Conservation (phyloP, 2,888 invertebrate species). For the Erebia epiphron region DNA sequence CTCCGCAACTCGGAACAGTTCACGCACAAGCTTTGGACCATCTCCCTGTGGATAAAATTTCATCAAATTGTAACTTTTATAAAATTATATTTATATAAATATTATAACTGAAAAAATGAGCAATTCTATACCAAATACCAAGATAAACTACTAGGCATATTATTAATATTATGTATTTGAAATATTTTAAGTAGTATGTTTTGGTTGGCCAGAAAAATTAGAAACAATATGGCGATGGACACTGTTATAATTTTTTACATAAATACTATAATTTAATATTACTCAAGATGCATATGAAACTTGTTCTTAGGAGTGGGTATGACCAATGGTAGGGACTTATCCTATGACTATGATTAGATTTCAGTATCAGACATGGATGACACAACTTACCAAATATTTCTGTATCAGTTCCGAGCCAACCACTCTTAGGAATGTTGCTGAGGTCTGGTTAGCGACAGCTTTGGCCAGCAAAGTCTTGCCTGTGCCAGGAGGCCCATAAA, state of each 20-base stretch:
- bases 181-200: too few relatives aligned
- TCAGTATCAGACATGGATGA: not conserved
- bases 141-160: too few relatives aligned
- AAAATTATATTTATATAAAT: not conserved
- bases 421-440: conserved; percentile 98
- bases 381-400: conserved; percentile 92
- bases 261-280: too few relatives aligned
- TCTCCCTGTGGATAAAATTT: conserved; percentile 87
- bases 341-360: too few relatives aligned
- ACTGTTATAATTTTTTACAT: too few relatives aligned
- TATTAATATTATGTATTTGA: too few relatives aligned
- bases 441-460: conserved; percentile 99
- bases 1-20: conserved; percentile 99
- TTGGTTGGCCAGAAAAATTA: too few relatives aligned
- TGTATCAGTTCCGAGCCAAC: conserved; percentile 99
- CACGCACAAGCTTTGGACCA: conserved; percentile 98
- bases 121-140: too few relatives aligned
- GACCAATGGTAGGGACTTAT: too few relatives aligned
- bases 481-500: conserved; percentile 99
- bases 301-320: not conserved
- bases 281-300: too few relatives aligned
- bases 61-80: not conserved
- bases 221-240: too few relatives aligned
- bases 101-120: too few relatives aligned
- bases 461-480: conserved; percentile 99